These are phyloP conservation scores for Aplochiton taeniatus DNA, from an alignment of 2,797 vertebrate genomes.

Conservation along the genomic window DNA sequence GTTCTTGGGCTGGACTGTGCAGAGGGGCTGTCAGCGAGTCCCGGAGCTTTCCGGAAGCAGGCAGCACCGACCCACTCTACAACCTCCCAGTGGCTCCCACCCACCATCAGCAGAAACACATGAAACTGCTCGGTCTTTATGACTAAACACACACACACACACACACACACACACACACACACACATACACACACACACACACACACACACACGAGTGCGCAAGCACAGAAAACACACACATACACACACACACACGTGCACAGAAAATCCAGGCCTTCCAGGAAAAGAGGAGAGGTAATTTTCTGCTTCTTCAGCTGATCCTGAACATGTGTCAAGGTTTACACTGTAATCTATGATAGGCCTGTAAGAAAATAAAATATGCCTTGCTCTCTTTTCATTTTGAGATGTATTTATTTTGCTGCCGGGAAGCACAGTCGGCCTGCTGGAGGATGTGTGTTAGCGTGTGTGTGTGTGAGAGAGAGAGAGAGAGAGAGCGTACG, in stretches of 20 bases:
- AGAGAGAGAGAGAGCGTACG: not conserved
- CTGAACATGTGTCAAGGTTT: constrained; percentile 74
- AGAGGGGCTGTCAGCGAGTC: constrained; percentile 69
- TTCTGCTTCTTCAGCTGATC: constrained; percentile 73
- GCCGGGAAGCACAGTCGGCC: constrained; percentile 44
- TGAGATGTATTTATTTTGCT: constrained; percentile 61
- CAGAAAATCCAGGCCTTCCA: constrained; percentile 24
- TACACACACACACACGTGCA: constrained; percentile 26
- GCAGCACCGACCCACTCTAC: constrained; percentile 38
- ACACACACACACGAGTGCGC: constrained; percentile 35
- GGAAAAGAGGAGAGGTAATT: constrained; percentile 61
- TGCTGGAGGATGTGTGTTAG: constrained; percentile 12
- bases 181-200: not conserved
- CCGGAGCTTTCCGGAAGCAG: constrained; percentile 56
- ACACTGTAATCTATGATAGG: constrained; percentile 68
- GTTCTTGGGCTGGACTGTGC: constrained; percentile 68
- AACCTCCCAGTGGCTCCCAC: constrained; percentile 17
- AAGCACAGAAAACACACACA: constrained; percentile 29
- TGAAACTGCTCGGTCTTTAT: constrained; percentile 29
- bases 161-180: constrained; percentile 44
- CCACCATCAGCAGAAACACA: constrained; percentile 25
- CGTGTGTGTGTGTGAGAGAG: not conserved
- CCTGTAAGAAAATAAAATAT: constrained; percentile 67
- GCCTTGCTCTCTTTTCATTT: constrained; percentile 50
- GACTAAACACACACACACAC: constrained; percentile 34